These are phyloP conservation scores for Enteromius treurensis DNA, from an alignment of 2,797 vertebrate species.

Conservation along the genomic window DNA sequence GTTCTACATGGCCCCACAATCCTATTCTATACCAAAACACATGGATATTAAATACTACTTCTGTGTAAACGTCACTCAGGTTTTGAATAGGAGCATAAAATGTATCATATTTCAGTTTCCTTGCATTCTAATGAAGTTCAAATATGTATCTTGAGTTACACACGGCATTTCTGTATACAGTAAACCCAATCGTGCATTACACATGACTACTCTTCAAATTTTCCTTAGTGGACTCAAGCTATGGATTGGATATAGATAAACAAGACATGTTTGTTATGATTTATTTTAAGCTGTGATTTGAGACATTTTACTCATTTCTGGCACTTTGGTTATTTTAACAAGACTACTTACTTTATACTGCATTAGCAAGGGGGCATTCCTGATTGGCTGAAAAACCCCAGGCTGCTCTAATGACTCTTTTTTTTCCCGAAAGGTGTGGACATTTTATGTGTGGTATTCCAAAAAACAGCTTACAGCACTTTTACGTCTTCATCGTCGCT, in stretches of 20 bases:
- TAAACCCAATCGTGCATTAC: neutral
- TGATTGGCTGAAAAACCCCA: neutral
- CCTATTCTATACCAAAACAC: neutral
- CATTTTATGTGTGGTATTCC: neutral
- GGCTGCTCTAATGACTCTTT: neutral
- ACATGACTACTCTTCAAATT: neutral
- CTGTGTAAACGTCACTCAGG: neutral
- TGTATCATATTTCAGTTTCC: neutral
- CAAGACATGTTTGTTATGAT: neutral
- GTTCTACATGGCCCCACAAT: neutral
- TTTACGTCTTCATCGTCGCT: slow-evolving; percentile 37
- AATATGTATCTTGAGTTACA: neutral
- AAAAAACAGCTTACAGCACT: neutral
- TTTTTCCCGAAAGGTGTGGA: neutral
- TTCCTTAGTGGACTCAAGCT: neutral
- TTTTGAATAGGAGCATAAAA: neutral
- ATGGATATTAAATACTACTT: neutral
- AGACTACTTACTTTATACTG: neutral
- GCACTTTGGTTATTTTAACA: neutral
- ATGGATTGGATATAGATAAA: neutral
- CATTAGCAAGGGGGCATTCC: neutral
- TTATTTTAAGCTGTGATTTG: neutral
- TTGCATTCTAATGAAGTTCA: neutral
- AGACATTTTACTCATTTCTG: neutral
- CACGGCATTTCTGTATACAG: neutral